Evolutionary conservation across 2,888 invertebrate genomes (phyloP), one percentile per base, ranked within the genome.

Genomic region (Erebia ligea): DNA sequence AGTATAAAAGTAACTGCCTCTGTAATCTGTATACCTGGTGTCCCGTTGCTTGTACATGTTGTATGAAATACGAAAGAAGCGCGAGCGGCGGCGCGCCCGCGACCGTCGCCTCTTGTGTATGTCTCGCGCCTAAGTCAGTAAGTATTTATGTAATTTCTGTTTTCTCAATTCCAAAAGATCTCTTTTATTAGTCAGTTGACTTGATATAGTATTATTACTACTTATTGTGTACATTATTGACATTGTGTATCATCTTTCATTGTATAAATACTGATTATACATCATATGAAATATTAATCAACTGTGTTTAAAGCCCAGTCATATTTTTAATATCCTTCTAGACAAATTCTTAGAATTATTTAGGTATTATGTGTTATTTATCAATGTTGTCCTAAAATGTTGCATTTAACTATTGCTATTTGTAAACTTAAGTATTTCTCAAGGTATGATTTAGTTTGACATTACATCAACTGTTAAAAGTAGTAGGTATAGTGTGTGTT

Each of bases 351-450:
- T 34, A 34, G 34, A 34, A 34, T 19, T 8, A 13, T 58, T 56
- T 25, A 57, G 34, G 54, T 71, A 71, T n/a, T 50, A 61, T 67
- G 61, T 67, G 70, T 70, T 72, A 70, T 72, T 74, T 72, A 72
- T 74, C 65, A 70, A 72, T 70, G 70, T 74, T 72, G 63, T 75
- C 71, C 71, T 71, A 71, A 71, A 72, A 58, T 69, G 66, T 73
- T 75, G 75, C 75, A 75, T 75, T 75, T 75, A 75, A 68, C 17
- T 50, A 65, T 74, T 69, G 63, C 64, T 73, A 58, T 69, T 70
- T 50, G 42, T 65, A 54, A 50, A 69, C 21, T 62, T 66, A 56
- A 56, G 21, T 48, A 68, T 57, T 57, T 67, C 15, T 58, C 52
- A 45, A 50, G n/a, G 13, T 62, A 42, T 67, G 57, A 67, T 58